These are phyloP conservation scores for Centropyge bicolor DNA, from an alignment of 2,797 vertebrate species.

Conservation along the genomic window DNA sequence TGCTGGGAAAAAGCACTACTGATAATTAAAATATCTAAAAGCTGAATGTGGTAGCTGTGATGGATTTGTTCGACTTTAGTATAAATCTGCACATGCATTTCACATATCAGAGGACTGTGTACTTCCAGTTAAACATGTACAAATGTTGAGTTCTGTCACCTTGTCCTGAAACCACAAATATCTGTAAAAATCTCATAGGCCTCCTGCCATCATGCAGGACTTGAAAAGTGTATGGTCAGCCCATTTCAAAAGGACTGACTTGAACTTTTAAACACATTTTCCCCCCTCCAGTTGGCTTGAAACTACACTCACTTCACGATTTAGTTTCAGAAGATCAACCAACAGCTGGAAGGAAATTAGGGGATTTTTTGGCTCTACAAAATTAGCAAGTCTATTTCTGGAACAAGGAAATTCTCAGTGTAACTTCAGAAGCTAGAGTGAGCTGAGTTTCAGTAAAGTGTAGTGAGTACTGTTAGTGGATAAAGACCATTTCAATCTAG, in stretches of 20 bases:
- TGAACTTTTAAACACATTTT: not conserved
- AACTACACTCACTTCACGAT: not conserved
- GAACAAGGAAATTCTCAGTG: not conserved
- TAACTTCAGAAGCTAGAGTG: not conserved
- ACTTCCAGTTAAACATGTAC: constrained; percentile 51
- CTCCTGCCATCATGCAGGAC: not conserved
- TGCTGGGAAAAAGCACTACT: not conserved
- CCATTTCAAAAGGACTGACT: constrained; percentile 20
- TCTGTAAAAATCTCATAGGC: constrained; percentile 10
- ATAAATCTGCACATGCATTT: constrained; percentile 53
- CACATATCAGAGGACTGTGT: constrained; percentile 43
- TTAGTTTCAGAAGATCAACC: not conserved
- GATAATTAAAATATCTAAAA: constrained; percentile 5
- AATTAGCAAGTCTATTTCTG: constrained; percentile 17
- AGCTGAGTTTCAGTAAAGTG: constrained; percentile 16
- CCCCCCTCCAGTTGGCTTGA: not conserved
- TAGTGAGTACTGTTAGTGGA: constrained; percentile 53
- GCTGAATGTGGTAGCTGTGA: constrained; percentile 10
- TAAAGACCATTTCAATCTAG: constrained; percentile 33
- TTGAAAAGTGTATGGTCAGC: not conserved
- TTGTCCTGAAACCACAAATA: not conserved
- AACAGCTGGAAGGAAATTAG: not conserved
- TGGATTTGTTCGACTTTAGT: constrained; percentile 32
- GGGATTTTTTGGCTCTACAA: constrained; percentile 18
- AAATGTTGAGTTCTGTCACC: constrained; percentile 10